phyloP scores from a whole-genome alignment of 2,797 vertebrate species.

The Chaetophractus vellerosus region DNA sequence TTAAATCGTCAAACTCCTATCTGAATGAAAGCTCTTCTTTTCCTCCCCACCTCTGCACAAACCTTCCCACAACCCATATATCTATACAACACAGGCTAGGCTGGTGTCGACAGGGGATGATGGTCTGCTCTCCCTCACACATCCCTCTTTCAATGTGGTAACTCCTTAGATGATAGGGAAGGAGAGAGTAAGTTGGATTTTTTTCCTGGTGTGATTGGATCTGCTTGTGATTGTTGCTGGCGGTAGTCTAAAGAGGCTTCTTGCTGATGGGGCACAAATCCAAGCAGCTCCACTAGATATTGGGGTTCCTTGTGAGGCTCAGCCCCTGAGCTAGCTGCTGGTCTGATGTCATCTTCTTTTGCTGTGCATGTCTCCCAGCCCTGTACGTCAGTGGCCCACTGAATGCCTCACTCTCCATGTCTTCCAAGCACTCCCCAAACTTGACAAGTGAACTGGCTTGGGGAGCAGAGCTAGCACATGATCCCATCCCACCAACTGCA shows the following conservation, averaged over 20 bases:
- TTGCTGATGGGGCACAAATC: not conserved
- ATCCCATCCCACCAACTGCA: not conserved
- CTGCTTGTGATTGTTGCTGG: not conserved
- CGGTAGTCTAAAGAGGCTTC: not conserved
- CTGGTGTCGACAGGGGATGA: not conserved
- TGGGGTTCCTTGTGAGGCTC: not conserved
- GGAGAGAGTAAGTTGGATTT: rapidly evolving
- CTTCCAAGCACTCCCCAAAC: not conserved
- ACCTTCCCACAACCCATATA: rapidly evolving
- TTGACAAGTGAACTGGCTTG: not conserved
- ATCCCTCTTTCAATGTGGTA: not conserved
- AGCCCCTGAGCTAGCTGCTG: rapidly evolving
- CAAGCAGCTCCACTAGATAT: not conserved
- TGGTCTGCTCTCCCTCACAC: rapidly evolving
- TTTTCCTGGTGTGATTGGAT: not conserved
- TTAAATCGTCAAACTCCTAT: not conserved
- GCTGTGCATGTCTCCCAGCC: not conserved
- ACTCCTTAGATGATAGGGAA: not conserved
- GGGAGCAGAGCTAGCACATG: not conserved
- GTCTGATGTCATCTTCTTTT: not conserved
- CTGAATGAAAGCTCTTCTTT: not conserved
- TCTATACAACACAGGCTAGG: rapidly evolving
- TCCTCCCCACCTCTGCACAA: not conserved
- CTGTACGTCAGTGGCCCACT: not conserved
- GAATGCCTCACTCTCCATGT: not conserved